Evolutionary conservation across 2,113 vertebrate species (phyloP), one percentile per base, ranked within the genome.

Genomic region (Microcebus tavaratra): DNA sequence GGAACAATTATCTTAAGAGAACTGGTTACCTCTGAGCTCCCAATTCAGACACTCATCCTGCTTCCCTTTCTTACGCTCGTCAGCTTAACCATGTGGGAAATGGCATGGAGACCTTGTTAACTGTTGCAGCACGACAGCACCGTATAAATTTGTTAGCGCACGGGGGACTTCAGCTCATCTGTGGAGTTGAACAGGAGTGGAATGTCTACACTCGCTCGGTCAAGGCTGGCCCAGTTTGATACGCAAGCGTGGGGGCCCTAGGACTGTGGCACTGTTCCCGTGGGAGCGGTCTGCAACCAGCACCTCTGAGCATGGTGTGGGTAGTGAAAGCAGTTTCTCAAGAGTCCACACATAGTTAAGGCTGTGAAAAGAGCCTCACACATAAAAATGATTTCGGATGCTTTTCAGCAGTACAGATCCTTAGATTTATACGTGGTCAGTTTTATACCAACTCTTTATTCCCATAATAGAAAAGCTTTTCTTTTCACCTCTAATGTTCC

Each of bases 391-490:
- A 84, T 2, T 63, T 84, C 17, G 39, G 17, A 50, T 48, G 67
- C 80, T 72, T 83, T 73, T 61, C 42, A n/a, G 45, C 6, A 31
- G 55, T 57, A 57, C 55, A 57, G 4, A 6, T 31, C 14, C 8
- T 31, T 42, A 8, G 9, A 27, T 20, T 48, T 14, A 63, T 1
- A 18, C 17, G 14, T 36, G 27, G 55, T 59, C 48, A 50, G 12
- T 45, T 84, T 29, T 10, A 45, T 72, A 39, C 10, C 59, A 79
- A 85, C 55, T 76, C 75, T 55, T 65, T 57, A n/a, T 90, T 82
- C 84, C 20, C 67, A 36, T 4, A 13, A 6, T 9, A 72, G 65
- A 82, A 81, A 95, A 45, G 27, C n/a, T 80, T 96, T 92, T 93
- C 72, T 92, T 94, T 88, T 63, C 73, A 76, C 67, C 18, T 67